phyloP scores from a whole-genome alignment of 2,888 invertebrate species.

The Pachydiplax longipennis region DNA sequence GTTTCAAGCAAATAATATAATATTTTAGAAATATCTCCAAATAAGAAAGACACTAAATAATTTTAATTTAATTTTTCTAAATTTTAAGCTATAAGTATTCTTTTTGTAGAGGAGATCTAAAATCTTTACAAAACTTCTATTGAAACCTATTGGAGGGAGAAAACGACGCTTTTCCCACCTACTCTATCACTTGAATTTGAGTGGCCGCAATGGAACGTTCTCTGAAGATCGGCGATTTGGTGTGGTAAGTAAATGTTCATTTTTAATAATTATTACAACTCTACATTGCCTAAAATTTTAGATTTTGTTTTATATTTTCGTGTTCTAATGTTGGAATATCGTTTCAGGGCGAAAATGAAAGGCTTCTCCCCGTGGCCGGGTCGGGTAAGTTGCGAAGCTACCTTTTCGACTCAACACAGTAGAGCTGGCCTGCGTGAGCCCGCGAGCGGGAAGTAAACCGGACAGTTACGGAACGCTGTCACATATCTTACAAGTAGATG shows the following conservation, averaged over 20 bases:
- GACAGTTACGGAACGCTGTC: constrained; percentile 9
- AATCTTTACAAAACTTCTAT: background rate
- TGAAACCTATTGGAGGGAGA: background rate
- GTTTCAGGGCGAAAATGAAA: constrained; percentile 96
- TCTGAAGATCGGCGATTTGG: constrained; percentile 72
- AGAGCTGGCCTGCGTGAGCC: constrained; percentile 42
- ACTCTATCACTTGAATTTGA: constrained; percentile 46
- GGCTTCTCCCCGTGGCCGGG: constrained; percentile 97
- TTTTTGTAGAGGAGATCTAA: background rate
- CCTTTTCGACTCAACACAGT: constrained; percentile 14
- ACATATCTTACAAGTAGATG: background rate
- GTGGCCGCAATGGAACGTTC: constrained; percentile 63
- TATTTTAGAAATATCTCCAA: background rate
- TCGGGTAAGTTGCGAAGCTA: constrained; percentile 75
- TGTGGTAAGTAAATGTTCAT: constrained; percentile 67
- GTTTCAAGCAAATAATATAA: background rate
- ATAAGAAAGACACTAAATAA: background rate
- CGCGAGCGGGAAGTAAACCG: constrained; percentile 44
- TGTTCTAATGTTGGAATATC: constrained; percentile 54
- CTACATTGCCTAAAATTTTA: background rate
- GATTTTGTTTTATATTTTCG: background rate
- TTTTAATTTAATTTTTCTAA: background rate
- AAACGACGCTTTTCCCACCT: constrained; percentile 45
- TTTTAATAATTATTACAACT: background rate
- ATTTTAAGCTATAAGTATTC: background rate